Evolutionary conservation across 2,113 vertebrate genomes (phyloP).

Genomic region (Phylloscopus trochiloides): DNA sequence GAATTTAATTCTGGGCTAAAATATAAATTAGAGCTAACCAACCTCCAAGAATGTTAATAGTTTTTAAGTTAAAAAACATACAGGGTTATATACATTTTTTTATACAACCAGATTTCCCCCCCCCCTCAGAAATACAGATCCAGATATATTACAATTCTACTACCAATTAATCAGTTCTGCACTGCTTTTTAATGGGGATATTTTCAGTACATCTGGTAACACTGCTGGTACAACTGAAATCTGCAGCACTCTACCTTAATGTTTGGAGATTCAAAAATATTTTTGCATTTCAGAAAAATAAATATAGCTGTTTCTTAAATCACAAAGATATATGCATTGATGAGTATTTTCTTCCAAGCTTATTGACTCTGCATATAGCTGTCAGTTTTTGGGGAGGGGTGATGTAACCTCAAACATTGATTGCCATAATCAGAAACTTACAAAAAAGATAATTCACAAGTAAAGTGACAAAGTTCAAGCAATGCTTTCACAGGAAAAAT

Average conservation of each 20-base stretch:
- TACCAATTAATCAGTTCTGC: not conserved
- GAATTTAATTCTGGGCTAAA: not conserved
- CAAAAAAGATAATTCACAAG: not conserved
- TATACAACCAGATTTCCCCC: not conserved
- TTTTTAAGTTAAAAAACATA: not conserved
- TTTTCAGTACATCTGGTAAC: not conserved
- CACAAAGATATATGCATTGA: not conserved
- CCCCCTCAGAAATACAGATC: not conserved
- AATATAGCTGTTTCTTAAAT: not conserved
- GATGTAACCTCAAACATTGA: not conserved
- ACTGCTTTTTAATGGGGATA: not conserved
- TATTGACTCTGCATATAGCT: not conserved
- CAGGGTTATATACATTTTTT: not conserved
- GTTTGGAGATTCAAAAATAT: not conserved
- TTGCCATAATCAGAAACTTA: not conserved
- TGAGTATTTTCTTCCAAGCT: not conserved
- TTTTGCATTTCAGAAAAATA: not conserved
- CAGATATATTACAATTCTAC: not conserved
- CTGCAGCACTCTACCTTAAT: not conserved
- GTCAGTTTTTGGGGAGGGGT: not conserved
- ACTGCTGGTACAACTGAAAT: not conserved
- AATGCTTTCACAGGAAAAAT: not conserved
- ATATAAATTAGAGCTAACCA: not conserved
- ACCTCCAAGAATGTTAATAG: not conserved
- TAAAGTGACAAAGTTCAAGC: not conserved